These are phyloP conservation scores for Coelinius sp. DNA, from an alignment of 2,888 invertebrate species.

Conservation along the genomic window DNA sequence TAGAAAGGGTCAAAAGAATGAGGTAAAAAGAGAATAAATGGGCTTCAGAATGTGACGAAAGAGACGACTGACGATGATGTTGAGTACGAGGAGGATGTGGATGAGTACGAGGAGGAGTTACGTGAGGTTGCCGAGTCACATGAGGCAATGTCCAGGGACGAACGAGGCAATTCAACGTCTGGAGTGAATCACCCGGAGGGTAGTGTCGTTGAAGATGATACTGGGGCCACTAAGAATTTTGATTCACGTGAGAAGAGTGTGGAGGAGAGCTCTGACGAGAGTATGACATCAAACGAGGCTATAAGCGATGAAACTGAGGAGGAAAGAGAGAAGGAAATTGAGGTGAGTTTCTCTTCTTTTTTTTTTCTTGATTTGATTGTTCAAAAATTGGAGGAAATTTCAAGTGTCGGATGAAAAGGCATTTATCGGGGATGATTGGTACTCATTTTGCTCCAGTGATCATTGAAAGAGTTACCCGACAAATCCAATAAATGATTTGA, in stretches of 20 bases:
- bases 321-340: constrained; percentile 30
- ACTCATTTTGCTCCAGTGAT: background rate
- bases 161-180: constrained; percentile 50
- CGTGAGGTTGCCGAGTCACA: constrained; percentile 58
- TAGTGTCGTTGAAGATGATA: constrained; percentile 25
- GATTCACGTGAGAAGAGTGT: constrained; percentile 56
- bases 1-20: constrained; percentile 5
- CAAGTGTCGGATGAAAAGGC: background rate
- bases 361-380: background rate
- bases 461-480: background rate
- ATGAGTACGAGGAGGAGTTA: constrained; percentile 60
- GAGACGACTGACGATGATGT: constrained; percentile 39
- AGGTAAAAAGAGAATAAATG: constrained; percentile 3
- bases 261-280: constrained; percentile 56
- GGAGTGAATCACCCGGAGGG: constrained; percentile 33
- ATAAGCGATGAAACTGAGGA: constrained; percentile 37
- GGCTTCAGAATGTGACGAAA: constrained; percentile 23
- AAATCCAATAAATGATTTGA: background rate
- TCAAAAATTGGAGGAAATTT: background rate
- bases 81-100: constrained; percentile 48
- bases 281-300: constrained; percentile 56
- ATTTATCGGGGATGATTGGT: too few relatives aligned
- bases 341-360: constrained; percentile 40
- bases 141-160: constrained; percentile 61
- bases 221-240: constrained; percentile 48